phyloP scores from a whole-genome alignment of 2,113 vertebrate genomes.

The Corythaixoides concolor region DNA sequence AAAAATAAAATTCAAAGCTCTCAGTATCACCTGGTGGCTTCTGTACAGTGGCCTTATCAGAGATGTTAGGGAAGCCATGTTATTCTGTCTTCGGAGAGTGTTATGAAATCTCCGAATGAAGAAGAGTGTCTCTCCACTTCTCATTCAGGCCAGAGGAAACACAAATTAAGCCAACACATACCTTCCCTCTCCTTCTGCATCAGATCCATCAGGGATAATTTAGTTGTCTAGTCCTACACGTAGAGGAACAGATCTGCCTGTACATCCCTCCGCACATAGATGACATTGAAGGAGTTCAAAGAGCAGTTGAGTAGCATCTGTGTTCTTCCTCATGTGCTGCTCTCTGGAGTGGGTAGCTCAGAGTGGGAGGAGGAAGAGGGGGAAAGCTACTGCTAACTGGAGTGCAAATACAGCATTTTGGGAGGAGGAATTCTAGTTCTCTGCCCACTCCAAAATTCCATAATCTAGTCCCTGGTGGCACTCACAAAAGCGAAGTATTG shows the following conservation, averaged over 20 bases:
- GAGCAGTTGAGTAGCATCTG: background rate
- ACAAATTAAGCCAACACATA: background rate
- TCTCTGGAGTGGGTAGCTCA: background rate
- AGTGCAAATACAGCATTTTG: background rate
- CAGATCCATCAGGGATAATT: background rate
- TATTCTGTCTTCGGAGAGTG: background rate
- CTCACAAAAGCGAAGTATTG: background rate
- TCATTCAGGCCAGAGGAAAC: background rate
- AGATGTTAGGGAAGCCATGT: background rate
- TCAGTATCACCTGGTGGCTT: background rate
- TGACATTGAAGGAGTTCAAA: background rate
- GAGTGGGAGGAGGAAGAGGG: background rate
- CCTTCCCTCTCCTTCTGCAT: background rate
- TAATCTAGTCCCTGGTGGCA: background rate
- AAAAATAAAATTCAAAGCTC: background rate
- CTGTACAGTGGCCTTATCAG: background rate
- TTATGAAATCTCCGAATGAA: background rate
- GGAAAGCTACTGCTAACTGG: background rate
- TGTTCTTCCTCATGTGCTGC: background rate
- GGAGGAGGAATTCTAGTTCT: background rate
- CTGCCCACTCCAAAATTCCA: background rate
- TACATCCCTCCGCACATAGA: background rate
- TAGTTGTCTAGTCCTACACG: background rate
- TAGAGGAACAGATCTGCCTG: background rate
- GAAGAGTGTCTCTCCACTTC: background rate